These are phyloP conservation scores for Trypoxylus dichotomus DNA, from an alignment of 1,140 invertebrate genomes.

Conservation along the genomic window DNA sequence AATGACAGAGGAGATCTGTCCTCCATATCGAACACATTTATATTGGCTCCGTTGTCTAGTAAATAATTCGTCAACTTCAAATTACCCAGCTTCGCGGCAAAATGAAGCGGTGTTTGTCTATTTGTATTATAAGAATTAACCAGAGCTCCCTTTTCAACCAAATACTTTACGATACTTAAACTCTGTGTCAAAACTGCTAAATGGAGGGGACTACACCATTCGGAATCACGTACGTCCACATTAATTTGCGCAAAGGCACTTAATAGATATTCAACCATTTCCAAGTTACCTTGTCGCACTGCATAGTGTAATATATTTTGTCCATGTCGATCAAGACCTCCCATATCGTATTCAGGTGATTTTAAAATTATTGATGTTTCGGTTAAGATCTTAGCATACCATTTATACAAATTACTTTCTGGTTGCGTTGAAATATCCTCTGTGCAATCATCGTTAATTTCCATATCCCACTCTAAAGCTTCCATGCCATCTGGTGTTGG, in stretches of 20 bases:
- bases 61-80: constrained; percentile 61
- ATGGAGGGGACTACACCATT: constrained; percentile 57
- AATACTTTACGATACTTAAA: constrained; percentile 59
- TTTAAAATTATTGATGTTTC: constrained; percentile 55
- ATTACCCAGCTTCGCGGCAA: constrained; percentile 73
- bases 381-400: constrained; percentile 62
- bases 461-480: constrained; percentile 62
- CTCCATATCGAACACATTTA: constrained; percentile 60
- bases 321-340: constrained; percentile 57
- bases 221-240: constrained; percentile 47
- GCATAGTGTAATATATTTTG: constrained; percentile 64
- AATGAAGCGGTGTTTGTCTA: constrained; percentile 89
- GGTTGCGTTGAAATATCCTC: constrained; percentile 34
- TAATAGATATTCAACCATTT: constrained; percentile 55
- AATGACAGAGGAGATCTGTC: constrained; percentile 61
- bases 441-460: constrained; percentile 52
- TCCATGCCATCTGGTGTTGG: constrained; percentile 64
- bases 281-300: constrained; percentile 57
- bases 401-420: constrained; percentile 52
- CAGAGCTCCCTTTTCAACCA: constrained; percentile 85
- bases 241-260: constrained; percentile 45
- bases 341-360: constrained; percentile 48
- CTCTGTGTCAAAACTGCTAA: constrained; percentile 60
- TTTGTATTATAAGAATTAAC: constrained; percentile 81
- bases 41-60: constrained; percentile 60